These are phyloP conservation scores for Heliconius ismenius DNA, from an alignment of 2,888 invertebrate species.

Conservation along the genomic window DNA sequence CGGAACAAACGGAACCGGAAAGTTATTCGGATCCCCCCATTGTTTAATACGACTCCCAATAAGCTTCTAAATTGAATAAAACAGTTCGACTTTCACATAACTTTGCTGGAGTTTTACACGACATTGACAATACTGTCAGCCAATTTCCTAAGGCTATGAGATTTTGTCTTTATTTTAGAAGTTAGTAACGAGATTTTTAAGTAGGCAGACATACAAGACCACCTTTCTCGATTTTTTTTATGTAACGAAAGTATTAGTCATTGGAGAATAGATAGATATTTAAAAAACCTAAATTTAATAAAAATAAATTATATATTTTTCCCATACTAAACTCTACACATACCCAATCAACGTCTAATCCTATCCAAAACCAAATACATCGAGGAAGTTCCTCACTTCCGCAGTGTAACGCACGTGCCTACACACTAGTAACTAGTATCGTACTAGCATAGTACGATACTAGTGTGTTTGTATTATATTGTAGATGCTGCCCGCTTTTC, in stretches of 20 bases:
- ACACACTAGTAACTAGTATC: background rate
- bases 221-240: too few relatives aligned
- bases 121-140: background rate
- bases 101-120: background rate
- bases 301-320: background rate
- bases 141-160: background rate
- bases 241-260: too few relatives aligned
- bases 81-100: background rate
- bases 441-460: background rate
- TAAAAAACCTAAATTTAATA: background rate
- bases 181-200: background rate
- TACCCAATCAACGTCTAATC: background rate
- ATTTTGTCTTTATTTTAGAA: background rate
- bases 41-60: background rate
- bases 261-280: too few relatives aligned
- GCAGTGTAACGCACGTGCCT: slow-evolving; percentile 19
- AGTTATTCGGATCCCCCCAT: background rate
- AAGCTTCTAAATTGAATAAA: slow-evolving; percentile 2
- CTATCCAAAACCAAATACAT: slow-evolving; percentile 9
- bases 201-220: background rate
- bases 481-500: slow-evolving; percentile 37
- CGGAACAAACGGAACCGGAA: background rate
- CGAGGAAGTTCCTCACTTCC: slow-evolving; percentile 27
- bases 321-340: background rate
- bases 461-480: slow-evolving; percentile 9